A percentile compares a stretch with the other conserved stretches of the same genome.
phyloP scores from a whole-genome alignment of 2,797 vertebrate species.

The Merluccius polli region DNA sequence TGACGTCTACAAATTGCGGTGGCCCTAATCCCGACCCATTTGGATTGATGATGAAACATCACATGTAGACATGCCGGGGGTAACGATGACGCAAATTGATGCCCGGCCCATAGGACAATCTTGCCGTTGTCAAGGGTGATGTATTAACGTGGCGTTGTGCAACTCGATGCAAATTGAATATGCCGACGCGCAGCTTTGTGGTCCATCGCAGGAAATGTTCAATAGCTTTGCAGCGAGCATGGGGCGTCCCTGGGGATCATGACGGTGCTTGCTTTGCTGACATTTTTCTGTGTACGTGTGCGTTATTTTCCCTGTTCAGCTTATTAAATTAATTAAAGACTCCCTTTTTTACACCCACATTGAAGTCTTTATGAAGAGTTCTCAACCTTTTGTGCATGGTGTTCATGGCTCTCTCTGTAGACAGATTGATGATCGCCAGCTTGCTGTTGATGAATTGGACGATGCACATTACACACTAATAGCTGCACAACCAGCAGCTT shows the following conservation, averaged over 20 bases:
- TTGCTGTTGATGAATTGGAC: background rate
- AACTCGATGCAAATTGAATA: constrained; percentile 25
- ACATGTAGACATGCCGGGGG: background rate
- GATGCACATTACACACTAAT: background rate
- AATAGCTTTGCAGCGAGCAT: constrained; percentile 2
- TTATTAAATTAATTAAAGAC: background rate
- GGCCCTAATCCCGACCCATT: background rate
- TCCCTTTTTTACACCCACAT: background rate
- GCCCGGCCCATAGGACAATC: background rate
- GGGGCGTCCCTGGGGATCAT: background rate
- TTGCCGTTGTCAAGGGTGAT: constrained; percentile 19
- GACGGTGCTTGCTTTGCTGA: background rate
- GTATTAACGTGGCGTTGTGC: constrained; percentile 10
- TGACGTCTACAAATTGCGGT: no score
- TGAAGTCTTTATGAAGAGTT: background rate
- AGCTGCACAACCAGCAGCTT: background rate
- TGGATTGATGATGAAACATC: constrained; percentile 22
- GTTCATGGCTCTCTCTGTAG: background rate
- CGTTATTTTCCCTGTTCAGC: background rate
- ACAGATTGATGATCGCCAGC: background rate
- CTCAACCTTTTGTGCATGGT: background rate
- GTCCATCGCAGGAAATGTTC: background rate
- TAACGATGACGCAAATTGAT: constrained; percentile 13
- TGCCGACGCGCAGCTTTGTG: background rate
- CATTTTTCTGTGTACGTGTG: background rate